Percentiles rank a stretch among this genome's conserved stretches.
Conservation (phyloP, 1,140 invertebrate species). For the Polyergus mexicanus region DNA sequence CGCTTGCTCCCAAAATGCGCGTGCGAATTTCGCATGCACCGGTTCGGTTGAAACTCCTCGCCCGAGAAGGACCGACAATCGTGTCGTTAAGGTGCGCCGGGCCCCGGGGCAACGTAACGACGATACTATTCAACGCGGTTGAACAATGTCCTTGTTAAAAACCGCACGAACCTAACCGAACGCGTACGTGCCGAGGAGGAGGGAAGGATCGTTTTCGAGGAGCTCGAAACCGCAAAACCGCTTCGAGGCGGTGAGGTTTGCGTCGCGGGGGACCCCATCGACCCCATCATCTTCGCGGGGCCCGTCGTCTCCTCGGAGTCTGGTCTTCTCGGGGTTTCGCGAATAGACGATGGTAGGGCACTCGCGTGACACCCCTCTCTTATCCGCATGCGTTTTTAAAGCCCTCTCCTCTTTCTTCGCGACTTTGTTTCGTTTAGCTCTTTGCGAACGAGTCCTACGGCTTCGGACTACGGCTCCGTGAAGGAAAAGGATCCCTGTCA, state of each 20-base stretch:
- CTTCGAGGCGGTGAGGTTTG: conserved; percentile 3
- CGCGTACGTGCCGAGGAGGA: conserved; percentile 40
- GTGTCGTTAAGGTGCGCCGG: conserved; percentile 46
- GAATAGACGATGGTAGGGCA: background rate
- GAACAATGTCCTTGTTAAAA: conserved; percentile 62
- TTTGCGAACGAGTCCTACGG: background rate
- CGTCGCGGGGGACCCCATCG: conserved; percentile 14
- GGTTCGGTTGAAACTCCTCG: conserved; percentile 15
- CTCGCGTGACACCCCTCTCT: conserved; percentile 36
- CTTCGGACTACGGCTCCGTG: background rate
- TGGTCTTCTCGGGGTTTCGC: background rate
- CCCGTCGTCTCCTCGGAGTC: background rate
- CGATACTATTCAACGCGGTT: conserved; percentile 58
- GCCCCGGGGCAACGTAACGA: conserved; percentile 44
- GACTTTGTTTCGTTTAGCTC: conserved; percentile 19
- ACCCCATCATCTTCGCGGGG: background rate
- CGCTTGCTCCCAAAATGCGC: background rate
- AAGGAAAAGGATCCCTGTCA: conserved; percentile 25
- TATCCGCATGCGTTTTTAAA: conserved; percentile 27
- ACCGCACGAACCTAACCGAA: conserved; percentile 53
- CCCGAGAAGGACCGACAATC: conserved; percentile 51
- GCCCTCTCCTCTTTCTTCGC: background rate
- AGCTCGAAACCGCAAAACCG: conserved; percentile 49
- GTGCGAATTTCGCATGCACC: conserved; percentile 36
- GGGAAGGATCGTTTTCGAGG: conserved; percentile 40